Evolutionary conservation across 1,140 invertebrate species (phyloP).

Genomic region (Penaeus vannamei): DNA sequence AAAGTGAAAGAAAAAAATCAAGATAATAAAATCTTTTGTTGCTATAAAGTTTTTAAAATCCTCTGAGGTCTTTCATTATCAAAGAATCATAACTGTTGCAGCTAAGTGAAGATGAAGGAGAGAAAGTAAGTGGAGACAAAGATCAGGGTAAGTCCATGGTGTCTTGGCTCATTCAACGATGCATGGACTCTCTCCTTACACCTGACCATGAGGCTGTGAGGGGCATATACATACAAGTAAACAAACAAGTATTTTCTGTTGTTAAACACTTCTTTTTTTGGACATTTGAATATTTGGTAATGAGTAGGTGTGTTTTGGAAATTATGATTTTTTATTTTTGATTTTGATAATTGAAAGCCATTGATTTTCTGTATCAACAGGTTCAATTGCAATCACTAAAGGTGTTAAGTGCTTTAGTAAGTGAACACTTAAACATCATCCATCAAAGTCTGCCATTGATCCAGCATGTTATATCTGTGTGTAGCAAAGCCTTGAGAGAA

Average conservation of each 20-base stretch:
- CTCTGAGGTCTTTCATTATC: not conserved
- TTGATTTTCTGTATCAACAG: not conserved
- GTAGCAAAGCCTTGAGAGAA: conserved; percentile 42
- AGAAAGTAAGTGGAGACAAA: conserved; percentile 17
- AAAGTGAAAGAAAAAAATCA: not conserved
- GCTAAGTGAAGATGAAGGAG: conserved; percentile 50
- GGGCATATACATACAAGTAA: conserved; percentile 61
- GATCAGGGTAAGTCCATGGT: conserved; percentile 43
- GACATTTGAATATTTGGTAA: too few species aligned
- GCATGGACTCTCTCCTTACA: conserved; percentile 53
- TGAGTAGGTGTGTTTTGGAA: too few species aligned
- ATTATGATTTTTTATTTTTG: too few species aligned
- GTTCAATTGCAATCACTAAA: conserved; percentile 64
- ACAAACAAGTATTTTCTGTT: too few species aligned
- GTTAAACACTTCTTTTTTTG: too few species aligned
- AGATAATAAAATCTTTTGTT: not conserved
- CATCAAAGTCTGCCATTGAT: conserved; percentile 55
- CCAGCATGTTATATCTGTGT: conserved; percentile 56
- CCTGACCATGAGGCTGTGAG: conserved; percentile 43
- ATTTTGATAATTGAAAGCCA: too few species aligned
- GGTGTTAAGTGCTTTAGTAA: conserved; percentile 65
- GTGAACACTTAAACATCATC: conserved; percentile 63
- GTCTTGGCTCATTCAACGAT: conserved; percentile 58
- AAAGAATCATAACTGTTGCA: conserved; percentile 13
- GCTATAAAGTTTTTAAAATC: too few species aligned